Evolutionary conservation across 2,888 invertebrate genomes (phyloP).

Genomic region (Nomada fabriciana): DNA sequence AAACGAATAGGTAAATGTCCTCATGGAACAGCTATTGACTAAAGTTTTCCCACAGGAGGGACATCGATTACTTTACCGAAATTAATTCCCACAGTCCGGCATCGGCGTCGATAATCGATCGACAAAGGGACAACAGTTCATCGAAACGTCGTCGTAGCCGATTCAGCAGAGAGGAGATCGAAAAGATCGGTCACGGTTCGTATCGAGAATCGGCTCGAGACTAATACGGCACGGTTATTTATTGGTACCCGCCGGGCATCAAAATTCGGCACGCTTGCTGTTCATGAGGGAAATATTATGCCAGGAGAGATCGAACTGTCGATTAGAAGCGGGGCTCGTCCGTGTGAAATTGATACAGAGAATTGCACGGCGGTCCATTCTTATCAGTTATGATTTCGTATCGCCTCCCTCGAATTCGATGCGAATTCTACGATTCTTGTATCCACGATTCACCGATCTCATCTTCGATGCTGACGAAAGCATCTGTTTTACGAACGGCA

Average conservation of each 20-base stretch:
- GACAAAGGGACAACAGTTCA: conserved; percentile 41
- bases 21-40: neutral
- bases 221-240: conserved; percentile 65
- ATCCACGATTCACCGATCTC: too few species aligned
- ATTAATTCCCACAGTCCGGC: conserved; percentile 70
- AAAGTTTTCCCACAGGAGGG: conserved; percentile 39
- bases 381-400: conserved; percentile 2
- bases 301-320: conserved; percentile 69
- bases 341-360: conserved; percentile 61
- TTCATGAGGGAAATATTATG: conserved; percentile 73
- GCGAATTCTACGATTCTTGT: neutral
- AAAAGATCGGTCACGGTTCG: conserved; percentile 55
- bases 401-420: neutral
- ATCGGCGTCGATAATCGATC: conserved; percentile 66
- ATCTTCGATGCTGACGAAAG: too few species aligned
- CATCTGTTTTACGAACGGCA: too few species aligned
- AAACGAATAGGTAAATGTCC: too few species aligned
- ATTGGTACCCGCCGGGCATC: conserved; percentile 62
- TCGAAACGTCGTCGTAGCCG: conserved; percentile 20
- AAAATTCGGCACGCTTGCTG: conserved; percentile 65
- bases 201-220: conserved; percentile 24
- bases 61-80: conserved; percentile 17
- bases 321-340: conserved; percentile 71
- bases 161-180: conserved; percentile 28
- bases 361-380: conserved; percentile 35